Base-by-base conservation (phyloP, 1,140 invertebrate genomes). In the Procambarus clarkii region DNA sequence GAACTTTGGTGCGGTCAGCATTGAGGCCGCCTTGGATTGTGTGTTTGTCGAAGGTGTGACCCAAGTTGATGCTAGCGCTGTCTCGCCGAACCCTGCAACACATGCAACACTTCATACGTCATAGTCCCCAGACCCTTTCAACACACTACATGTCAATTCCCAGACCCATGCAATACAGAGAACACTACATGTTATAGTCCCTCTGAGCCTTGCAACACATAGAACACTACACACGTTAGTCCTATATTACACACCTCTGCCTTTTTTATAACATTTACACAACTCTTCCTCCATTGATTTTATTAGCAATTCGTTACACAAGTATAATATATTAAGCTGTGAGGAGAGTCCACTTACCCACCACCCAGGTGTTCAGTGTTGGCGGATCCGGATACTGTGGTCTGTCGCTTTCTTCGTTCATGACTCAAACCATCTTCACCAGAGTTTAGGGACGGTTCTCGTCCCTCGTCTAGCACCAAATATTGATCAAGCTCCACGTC, bases 371-470 rank as follows among this genome's bases (percentile, higher is more conserved):
- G 15, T 24, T 77, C 76, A 2, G 9, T 44, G 24, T 77, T 77
- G 76, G 44, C 13, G n/a, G 24, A 11, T 24, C 45, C 76, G 3
- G 76, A 45, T 15, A 77, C 76, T n/a, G 13, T 44, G 5, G 76
- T 46, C 76, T 77, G 76, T 77, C 76, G 34, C 76, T 46, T 77
- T 13, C 76, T 44, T 77, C 76, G 64, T 5, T 69, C 64, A 18
- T 69, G 64, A 69, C 15, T n/a, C 15, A 69, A 18, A 4, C 4
- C 64, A 18, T 69, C 15, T 69, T 69, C 64, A 1, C 21, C 64
- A 18, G 64, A 69, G 64, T 69, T 0, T 13, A 69, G 1, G 15
- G 64, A n/a, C 13, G 21, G 11, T 5, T 69, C 64, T 4, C 4
- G 64, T 4, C 21, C 64, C 11, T 69, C 15, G 18, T 69, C 11